Conservation (phyloP, 2,888 invertebrate species). For the Lamellibrachia columna region DNA sequence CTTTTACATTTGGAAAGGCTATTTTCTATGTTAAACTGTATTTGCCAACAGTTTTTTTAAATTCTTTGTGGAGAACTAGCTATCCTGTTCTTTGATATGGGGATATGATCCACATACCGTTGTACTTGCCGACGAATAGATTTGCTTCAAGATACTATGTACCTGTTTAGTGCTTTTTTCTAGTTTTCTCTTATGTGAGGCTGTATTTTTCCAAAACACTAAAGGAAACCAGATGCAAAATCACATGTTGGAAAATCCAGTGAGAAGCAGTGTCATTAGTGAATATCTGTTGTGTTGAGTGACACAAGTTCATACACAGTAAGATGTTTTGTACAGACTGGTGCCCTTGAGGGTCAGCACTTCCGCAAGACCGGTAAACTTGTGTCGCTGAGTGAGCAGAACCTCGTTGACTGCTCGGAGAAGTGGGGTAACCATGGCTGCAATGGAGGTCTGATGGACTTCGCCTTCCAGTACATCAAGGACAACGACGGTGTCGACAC, state of each 20-base stretch:
- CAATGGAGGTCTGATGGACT: slow-evolving; percentile 46
- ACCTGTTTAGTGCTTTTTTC: background rate
- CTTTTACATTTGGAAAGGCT: background rate
- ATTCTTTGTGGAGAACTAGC: background rate
- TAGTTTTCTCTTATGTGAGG: background rate
- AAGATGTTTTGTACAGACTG: slow-evolving; percentile 73
- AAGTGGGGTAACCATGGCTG: slow-evolving; percentile 41
- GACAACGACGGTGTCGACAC: slow-evolving; percentile 75
- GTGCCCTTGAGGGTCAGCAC: slow-evolving; percentile 65
- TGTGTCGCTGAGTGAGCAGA: slow-evolving; percentile 67
- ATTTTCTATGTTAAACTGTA: slow-evolving; percentile 18
- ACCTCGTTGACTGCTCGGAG: slow-evolving; percentile 66
- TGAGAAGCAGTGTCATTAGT: background rate
- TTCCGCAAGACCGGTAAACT: slow-evolving; percentile 72
- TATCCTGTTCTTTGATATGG: background rate
- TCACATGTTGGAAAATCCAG: no score
- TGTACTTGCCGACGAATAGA: background rate
- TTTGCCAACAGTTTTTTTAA: no score
- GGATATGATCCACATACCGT: background rate
- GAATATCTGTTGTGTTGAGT: background rate
- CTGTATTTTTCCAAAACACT: no score
- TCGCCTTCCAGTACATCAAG: slow-evolving; percentile 41
- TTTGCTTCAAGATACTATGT: background rate
- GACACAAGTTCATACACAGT: background rate
- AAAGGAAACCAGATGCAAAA: no score